Evolutionary conservation across 2,797 vertebrate genomes (phyloP).

Genomic region (Chiloscyllium punctatum): DNA sequence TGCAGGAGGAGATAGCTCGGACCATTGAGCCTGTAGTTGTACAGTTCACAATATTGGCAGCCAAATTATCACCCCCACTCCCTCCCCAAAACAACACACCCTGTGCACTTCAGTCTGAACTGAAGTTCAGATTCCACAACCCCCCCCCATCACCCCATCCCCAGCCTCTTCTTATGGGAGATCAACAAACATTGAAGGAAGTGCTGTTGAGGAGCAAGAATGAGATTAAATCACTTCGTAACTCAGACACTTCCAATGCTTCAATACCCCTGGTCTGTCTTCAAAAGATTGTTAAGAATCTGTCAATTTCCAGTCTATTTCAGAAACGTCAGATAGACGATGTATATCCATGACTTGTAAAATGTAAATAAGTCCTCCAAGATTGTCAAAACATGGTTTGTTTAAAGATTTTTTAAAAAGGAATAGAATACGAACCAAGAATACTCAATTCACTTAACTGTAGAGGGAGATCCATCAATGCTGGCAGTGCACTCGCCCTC

Average conservation of each 20-base stretch:
- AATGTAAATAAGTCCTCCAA: neutral
- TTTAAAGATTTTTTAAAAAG: neutral
- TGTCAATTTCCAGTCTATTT: neutral
- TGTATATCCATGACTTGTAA: neutral
- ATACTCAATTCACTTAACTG: constrained; percentile 15
- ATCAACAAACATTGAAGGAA: neutral
- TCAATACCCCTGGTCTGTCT: neutral
- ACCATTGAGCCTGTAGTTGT: too few species aligned
- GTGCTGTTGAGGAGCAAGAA: neutral
- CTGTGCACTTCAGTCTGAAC: neutral
- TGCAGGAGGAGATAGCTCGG: too few species aligned
- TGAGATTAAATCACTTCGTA: neutral
- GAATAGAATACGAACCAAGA: neutral
- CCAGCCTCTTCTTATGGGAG: neutral
- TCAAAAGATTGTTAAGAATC: neutral
- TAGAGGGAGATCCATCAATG: neutral
- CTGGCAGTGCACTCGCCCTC: neutral
- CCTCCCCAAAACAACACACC: too few species aligned
- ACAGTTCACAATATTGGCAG: neutral
- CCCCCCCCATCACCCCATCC: neutral
- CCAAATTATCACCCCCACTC: neutral
- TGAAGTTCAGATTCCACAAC: neutral
- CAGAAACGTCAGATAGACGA: neutral
- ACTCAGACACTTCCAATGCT: neutral
- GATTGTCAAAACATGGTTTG: neutral